Evolutionary conservation across 2,113 vertebrate genomes (phyloP).

Genomic region (Ochotona princeps): DNA sequence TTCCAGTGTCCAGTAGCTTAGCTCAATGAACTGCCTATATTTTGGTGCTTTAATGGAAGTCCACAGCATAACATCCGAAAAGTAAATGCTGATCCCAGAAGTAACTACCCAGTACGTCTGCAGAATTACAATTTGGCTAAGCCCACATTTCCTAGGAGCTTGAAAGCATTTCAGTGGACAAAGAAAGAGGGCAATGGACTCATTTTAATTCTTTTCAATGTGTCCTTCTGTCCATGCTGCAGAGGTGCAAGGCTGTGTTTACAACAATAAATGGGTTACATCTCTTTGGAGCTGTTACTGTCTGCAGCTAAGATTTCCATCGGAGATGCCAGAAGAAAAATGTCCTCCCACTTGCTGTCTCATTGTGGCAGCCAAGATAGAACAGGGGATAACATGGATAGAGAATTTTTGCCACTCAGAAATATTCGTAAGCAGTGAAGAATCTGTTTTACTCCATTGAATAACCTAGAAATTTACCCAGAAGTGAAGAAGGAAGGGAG

Average conservation of each 20-base stretch:
- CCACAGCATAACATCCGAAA: not conserved
- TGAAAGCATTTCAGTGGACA: constrained; percentile 44
- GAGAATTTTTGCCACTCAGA: not conserved
- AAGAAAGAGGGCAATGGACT: not conserved
- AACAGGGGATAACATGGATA: not conserved
- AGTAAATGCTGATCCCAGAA: constrained; percentile 15
- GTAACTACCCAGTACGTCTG: not conserved
- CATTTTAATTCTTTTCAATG: not conserved
- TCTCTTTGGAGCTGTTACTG: not conserved
- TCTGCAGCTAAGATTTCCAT: not conserved
- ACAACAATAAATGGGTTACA: not conserved
- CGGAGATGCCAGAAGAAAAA: not conserved
- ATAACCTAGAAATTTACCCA: not conserved
- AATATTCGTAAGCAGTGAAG: not conserved
- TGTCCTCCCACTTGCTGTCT: not conserved
- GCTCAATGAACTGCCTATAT: not conserved
- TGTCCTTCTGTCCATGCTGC: not conserved
- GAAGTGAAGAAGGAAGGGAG: not conserved
- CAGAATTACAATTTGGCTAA: not conserved
- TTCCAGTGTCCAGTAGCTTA: not conserved
- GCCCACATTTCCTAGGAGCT: not conserved
- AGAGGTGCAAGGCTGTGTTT: constrained; percentile 18
- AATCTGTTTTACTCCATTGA: not conserved
- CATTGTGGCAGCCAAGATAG: not conserved
- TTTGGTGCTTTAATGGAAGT: not conserved